Conservation (phyloP, 2,113 vertebrate genomes). For the Ceyx margarethae region DNA sequence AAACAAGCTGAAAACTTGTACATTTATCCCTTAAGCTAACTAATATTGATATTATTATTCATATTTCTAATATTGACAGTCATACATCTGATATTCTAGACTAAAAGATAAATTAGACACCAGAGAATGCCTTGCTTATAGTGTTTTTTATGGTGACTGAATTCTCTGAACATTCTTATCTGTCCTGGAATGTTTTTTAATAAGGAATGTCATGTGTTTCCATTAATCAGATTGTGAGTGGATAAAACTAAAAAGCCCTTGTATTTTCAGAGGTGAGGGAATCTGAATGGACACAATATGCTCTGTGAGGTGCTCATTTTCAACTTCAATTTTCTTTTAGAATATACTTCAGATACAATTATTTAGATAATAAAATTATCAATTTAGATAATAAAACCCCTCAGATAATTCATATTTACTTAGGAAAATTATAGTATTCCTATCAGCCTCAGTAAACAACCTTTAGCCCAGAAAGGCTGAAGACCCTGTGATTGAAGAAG, state of each 20-base stretch:
- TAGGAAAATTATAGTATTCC: neutral
- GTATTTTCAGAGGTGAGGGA: neutral
- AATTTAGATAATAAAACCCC: neutral
- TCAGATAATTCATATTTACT: neutral
- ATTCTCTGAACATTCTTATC: neutral
- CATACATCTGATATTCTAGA: neutral
- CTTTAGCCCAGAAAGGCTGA: neutral
- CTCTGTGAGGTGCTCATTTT: neutral
- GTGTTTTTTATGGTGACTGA: neutral
- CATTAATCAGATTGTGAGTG: neutral
- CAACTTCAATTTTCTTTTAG: neutral
- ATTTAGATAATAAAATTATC: neutral
- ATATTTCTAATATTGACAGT: neutral
- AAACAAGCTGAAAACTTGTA: neutral
- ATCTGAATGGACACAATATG: neutral
- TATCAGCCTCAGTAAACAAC: neutral
- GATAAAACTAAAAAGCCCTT: neutral
- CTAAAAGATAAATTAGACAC: neutral
- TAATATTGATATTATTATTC: neutral
- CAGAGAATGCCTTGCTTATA: neutral
- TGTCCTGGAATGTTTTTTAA: neutral
- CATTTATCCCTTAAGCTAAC: neutral
- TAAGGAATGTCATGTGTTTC: neutral
- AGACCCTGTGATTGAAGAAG: neutral
- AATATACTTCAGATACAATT: neutral